Evolutionary conservation across 2,113 vertebrate species (phyloP).

Genomic region (Odocoileus hemionus): DNA sequence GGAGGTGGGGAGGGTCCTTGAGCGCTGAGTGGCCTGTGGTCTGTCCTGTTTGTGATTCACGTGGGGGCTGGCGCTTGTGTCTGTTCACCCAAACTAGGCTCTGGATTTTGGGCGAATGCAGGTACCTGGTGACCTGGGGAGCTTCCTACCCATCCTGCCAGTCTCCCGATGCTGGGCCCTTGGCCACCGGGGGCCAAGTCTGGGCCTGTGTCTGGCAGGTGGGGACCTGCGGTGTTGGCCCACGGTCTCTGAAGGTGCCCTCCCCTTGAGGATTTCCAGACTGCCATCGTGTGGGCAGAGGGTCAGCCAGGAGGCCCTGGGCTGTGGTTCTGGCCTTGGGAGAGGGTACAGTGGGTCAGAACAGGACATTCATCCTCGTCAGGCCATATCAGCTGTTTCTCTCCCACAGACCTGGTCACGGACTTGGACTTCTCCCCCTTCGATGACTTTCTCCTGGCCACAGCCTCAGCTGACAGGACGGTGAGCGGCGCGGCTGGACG

Average conservation of each 20-base stretch:
- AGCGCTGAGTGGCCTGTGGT: background rate
- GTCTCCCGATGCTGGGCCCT: background rate
- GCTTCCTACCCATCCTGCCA: background rate
- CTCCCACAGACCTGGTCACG: conserved; percentile 86
- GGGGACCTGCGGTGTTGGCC: background rate
- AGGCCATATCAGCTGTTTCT: background rate
- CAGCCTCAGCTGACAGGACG: conserved; percentile 88
- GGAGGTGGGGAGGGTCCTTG: background rate
- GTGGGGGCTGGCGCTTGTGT: background rate
- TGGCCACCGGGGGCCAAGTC: background rate
- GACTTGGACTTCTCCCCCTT: conserved; percentile 97
- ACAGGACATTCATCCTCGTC: background rate
- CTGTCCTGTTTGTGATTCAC: background rate
- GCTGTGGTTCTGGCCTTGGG: background rate
- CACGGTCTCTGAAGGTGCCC: rapidly evolving
- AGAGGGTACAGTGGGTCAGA: background rate
- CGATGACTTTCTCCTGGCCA: conserved; percentile 90
- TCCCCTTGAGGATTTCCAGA: background rate
- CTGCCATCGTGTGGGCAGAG: background rate
- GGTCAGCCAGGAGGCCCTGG: background rate
- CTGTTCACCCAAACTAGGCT: background rate
- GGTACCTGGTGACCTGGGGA: background rate
- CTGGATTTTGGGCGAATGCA: background rate
- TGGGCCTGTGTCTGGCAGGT: background rate
- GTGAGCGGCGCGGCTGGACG: conserved; percentile 77